Evolutionary conservation across 2,888 invertebrate species (phyloP).

Genomic region (Tillus elongatus): DNA sequence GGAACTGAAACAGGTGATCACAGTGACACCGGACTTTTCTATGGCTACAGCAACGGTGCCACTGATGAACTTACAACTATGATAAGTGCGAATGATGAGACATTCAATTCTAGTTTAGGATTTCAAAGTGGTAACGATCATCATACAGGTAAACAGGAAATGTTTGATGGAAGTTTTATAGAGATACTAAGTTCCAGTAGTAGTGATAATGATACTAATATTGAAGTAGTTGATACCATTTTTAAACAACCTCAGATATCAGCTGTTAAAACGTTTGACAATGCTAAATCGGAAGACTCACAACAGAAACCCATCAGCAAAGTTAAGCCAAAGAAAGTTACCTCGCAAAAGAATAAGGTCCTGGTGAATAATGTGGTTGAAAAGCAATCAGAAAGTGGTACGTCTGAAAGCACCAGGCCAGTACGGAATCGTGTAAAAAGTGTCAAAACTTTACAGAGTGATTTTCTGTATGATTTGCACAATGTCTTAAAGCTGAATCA

Average conservation of each 20-base stretch:
- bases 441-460: slow-evolving; percentile 41
- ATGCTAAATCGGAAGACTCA: neutral
- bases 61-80: neutral
- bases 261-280: neutral
- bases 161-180: slow-evolving; percentile 5
- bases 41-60: neutral
- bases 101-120: neutral
- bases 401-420: slow-evolving; percentile 41
- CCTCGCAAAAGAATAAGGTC: slow-evolving; percentile 9
- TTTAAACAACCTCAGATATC: neutral
- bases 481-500: slow-evolving; percentile 26
- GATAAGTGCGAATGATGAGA: neutral
- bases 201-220: neutral
- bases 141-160: slow-evolving; percentile 3
- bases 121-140: slow-evolving; percentile 5
- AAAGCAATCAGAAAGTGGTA: neutral
- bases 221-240: neutral
- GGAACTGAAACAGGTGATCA: neutral
- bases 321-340: neutral
- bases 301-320: neutral
- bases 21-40: neutral
- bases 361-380: slow-evolving; percentile 10
- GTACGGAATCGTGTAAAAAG: slow-evolving; percentile 54
- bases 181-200: neutral
- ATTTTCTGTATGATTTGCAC: slow-evolving; percentile 64